Conservation (phyloP, 2,888 invertebrate species). For the Phyllotreta striolata region DNA sequence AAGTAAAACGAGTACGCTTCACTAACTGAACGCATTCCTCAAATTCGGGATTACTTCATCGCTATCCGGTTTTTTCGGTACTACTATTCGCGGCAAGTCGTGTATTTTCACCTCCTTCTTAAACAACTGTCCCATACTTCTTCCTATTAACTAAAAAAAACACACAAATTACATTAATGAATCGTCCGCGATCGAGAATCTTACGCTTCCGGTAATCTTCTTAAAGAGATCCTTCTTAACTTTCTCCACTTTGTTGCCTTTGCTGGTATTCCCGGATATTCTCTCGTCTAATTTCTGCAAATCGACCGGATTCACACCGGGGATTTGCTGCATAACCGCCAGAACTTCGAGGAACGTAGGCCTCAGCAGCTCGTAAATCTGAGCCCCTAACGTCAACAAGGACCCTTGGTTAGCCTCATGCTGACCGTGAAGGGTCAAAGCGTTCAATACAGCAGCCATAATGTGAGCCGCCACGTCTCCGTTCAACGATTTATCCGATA, state of each 20-base stretch:
- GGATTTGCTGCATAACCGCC: slow-evolving; percentile 78
- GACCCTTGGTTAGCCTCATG: slow-evolving; percentile 89
- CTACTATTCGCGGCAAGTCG: slow-evolving; percentile 78
- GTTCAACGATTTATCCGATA: slow-evolving; percentile 69
- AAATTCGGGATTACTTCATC: slow-evolving; percentile 57
- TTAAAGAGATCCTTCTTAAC: slow-evolving; percentile 91
- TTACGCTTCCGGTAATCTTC: slow-evolving; percentile 82
- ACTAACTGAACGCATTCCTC: slow-evolving; percentile 56
- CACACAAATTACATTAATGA: slow-evolving; percentile 6
- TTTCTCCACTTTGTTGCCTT: slow-evolving; percentile 85
- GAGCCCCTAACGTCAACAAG: slow-evolving; percentile 80
- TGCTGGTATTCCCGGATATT: slow-evolving; percentile 70
- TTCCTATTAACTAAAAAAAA: slow-evolving; percentile 74
- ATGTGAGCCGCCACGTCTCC: slow-evolving; percentile 76
- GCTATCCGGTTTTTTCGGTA: slow-evolving; percentile 57
- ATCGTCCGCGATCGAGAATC: slow-evolving; percentile 33
- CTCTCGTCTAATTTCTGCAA: slow-evolving; percentile 88
- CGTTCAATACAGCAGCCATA: slow-evolving; percentile 74
- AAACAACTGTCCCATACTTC: slow-evolving; percentile 87
- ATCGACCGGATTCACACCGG: slow-evolving; percentile 81
- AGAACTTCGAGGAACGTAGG: slow-evolving; percentile 78
- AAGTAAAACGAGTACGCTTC: slow-evolving; percentile 24
- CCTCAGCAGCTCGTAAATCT: slow-evolving; percentile 84
- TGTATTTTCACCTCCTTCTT: slow-evolving; percentile 87
- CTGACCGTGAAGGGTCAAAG: slow-evolving; percentile 86